These are phyloP conservation scores for Helarctos malayanus DNA, from an alignment of 2,797 vertebrate species.

Conservation along the genomic window DNA sequence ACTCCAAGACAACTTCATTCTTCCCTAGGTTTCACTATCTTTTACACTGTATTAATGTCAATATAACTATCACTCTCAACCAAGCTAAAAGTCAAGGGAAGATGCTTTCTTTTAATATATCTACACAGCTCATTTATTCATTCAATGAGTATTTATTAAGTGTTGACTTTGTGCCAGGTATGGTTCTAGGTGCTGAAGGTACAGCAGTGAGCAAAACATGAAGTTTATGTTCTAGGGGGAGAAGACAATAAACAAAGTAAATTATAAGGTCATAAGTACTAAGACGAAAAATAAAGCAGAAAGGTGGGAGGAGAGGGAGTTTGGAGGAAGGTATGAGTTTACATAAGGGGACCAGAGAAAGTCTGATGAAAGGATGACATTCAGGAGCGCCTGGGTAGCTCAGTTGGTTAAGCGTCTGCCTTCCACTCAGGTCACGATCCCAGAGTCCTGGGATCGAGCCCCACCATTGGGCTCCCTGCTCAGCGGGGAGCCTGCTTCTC, in stretches of 20 bases:
- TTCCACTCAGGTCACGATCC: too few species aligned
- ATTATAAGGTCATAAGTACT: neutral
- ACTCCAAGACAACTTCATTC: neutral
- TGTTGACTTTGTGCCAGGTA: constrained; percentile 6
- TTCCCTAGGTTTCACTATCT: neutral
- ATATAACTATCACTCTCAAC: neutral
- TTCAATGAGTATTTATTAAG: neutral
- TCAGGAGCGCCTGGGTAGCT: neutral
- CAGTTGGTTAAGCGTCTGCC: too few species aligned
- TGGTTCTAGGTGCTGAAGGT: neutral
- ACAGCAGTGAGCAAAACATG: constrained; percentile 4
- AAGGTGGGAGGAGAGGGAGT: neutral
- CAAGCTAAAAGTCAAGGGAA: constrained; percentile 36
- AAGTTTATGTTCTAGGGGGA: neutral
- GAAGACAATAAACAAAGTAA: constrained; percentile 15
- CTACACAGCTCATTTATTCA: neutral
- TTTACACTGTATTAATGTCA: neutral
- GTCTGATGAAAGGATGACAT: neutral
- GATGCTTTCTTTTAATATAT: constrained; percentile 28
- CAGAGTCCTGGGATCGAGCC: too few species aligned
- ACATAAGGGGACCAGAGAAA: neutral
- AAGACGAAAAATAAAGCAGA: constrained; percentile 31
- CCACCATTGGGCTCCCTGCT: too few species aligned
- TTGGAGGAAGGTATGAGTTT: neutral
- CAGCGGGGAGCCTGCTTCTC: too few species aligned